These are phyloP conservation scores for Iguana delicatissima DNA, from an alignment of 2,797 vertebrate genomes.

Conservation along the genomic window DNA sequence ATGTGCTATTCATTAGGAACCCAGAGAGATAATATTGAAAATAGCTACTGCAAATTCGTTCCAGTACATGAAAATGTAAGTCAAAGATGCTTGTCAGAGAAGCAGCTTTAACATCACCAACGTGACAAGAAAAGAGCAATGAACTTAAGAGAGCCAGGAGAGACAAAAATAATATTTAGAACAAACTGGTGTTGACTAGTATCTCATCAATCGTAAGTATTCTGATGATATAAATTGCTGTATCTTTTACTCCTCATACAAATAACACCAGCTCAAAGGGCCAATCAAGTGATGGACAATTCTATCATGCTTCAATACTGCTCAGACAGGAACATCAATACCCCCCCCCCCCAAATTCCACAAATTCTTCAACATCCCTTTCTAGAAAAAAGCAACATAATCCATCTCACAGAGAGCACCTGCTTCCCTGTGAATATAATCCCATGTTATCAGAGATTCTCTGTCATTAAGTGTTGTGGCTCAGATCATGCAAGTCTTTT, in stretches of 20 bases:
- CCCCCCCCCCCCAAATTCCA: neutral
- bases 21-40: neutral
- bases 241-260: rapidly evolving
- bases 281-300: neutral
- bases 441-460: neutral
- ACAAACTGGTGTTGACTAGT: neutral
- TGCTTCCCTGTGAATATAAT: neutral
- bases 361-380: no score
- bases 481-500: neutral
- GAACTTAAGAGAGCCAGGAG: neutral
- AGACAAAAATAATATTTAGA: slow-evolving; percentile 4
- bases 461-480: neutral
- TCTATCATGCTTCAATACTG: no score
- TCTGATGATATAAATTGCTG: neutral
- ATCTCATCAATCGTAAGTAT: neutral
- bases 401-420: neutral
- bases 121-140: neutral
- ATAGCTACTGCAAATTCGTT: neutral
- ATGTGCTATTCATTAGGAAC: neutral
- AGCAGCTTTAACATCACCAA: rapidly evolving
- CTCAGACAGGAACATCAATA: neutral
- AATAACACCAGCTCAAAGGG: neutral
- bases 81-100: neutral
- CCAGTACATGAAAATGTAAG: neutral
- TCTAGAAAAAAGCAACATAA: neutral